Evolutionary conservation across 2,888 invertebrate genomes (phyloP).

Genomic region (Leptinotarsa tumamoca): DNA sequence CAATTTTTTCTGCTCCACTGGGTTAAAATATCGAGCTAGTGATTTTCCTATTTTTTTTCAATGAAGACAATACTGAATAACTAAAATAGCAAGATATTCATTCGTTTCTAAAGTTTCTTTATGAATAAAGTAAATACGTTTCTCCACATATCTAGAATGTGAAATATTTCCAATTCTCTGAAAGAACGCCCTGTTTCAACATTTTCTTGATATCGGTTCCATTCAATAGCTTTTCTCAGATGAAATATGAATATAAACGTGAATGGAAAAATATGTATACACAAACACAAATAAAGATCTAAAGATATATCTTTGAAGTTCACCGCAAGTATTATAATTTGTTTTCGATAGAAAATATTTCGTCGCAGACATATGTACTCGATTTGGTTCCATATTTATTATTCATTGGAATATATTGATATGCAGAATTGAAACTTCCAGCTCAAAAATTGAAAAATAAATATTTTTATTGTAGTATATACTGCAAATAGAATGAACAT

Average conservation of each 20-base stretch:
- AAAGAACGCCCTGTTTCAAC: neutral
- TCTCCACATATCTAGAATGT: neutral
- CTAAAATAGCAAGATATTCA: too few species aligned
- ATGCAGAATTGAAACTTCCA: too few species aligned
- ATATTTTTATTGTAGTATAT: too few species aligned
- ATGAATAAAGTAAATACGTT: neutral
- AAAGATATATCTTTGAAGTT: constrained; percentile 1
- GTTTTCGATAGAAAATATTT: neutral
- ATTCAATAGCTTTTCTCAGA: neutral
- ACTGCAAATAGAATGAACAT: too few species aligned
- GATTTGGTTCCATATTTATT: neutral
- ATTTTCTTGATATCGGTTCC: constrained; percentile 2
- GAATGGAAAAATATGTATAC: neutral
- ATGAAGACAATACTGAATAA: too few species aligned
- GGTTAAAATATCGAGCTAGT: too few species aligned
- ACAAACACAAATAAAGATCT: constrained; percentile 7
- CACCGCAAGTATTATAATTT: neutral
- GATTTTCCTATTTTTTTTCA: too few species aligned
- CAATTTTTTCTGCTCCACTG: too few species aligned
- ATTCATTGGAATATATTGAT: neutral
- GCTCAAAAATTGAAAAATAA: too few species aligned
- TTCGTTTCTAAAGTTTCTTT: too few species aligned
- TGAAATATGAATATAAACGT: constrained; percentile 3
- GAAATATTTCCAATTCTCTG: neutral
- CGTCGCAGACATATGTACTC: neutral